Evolutionary conservation across 2,888 invertebrate species (phyloP).

Genomic region (Plusia festucae): DNA sequence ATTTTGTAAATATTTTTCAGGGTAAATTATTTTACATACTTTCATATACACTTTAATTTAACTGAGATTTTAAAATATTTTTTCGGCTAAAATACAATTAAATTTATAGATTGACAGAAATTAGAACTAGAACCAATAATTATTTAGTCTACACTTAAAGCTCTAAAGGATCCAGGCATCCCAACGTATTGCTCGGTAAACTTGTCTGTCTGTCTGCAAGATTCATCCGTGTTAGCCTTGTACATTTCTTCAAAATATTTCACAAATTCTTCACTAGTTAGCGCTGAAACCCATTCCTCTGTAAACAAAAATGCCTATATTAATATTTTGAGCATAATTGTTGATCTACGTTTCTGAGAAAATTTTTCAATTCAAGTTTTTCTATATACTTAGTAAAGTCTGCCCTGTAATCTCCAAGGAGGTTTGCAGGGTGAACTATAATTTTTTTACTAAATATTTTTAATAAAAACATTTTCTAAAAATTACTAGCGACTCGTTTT

Average conservation of each 20-base stretch:
- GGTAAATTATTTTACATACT: too few relatives aligned
- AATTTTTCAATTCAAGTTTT: background rate
- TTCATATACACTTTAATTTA: too few relatives aligned
- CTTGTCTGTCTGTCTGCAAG: constrained; percentile 59
- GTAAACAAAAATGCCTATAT: constrained; percentile 6
- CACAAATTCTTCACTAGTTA: constrained; percentile 57
- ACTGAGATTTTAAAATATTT: too few relatives aligned
- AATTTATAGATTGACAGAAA: background rate
- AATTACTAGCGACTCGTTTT: too few relatives aligned
- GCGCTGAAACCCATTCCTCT: constrained; percentile 39
- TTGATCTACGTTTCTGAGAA: background rate
- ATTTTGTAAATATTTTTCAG: too few relatives aligned
- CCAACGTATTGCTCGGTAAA: constrained; percentile 66
- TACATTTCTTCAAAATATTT: constrained; percentile 64
- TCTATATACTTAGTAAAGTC: background rate
- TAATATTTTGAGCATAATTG: background rate
- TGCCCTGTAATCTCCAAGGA: background rate
- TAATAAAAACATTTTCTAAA: too few relatives aligned
- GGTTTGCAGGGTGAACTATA: background rate
- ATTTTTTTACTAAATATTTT: background rate
- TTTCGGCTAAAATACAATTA: too few relatives aligned
- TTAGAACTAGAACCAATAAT: background rate
- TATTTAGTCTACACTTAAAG: constrained; percentile 60
- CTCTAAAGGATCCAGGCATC: constrained; percentile 65
- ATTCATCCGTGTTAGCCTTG: constrained; percentile 66